Evolutionary conservation across 2,888 invertebrate genomes (phyloP), one percentile per base, ranked within the genome.

Genomic region (Blastobasis lacticolella): DNA sequence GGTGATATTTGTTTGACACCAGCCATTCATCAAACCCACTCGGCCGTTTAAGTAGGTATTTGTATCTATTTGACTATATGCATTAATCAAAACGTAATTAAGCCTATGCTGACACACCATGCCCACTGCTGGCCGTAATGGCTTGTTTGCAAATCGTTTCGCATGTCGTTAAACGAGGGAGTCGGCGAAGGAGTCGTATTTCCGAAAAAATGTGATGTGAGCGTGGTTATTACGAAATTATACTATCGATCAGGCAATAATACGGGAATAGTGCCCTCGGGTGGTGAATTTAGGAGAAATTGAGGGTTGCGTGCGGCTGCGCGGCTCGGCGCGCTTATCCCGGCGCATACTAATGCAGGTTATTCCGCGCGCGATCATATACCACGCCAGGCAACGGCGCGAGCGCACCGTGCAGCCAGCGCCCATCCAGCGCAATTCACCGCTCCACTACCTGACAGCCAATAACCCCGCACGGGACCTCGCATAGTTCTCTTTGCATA

Each of bases 251-350:
- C 83, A 73, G 73, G 71, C 76, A 78, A 78, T 83, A 82, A 83
- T 79, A 78, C 73, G 70, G 63, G 73, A 68, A 77, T 77, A 79
- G 73, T 70, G 77, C 81, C 85, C 81, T 68, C 69, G 63, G 81
- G 86, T 66, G 64, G 76, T 67, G 73, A 87, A 86, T 87, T 87
- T 85, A 86, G 84, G 81, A 73, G 78, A 82, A 85, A 85, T 86
- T 77, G 78, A 73, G 74, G 73, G 70, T 78, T 78, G 83, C 81
- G 81, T 83, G 82, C 75, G 67, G 73, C 71, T 75, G 77, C 76
- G 66, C 69, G 23, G 23, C 23, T 23, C 23, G 23, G 23, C 77
- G 75, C 75, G 60, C 62, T 68, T 74, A 77, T 75, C 76, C 73
- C 63, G 69, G 72, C 76, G 75, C 67, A 74, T 68, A 58, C 69